These are phyloP conservation scores for Sipha maydis DNA, from an alignment of 2,888 invertebrate genomes.

Conservation along the genomic window DNA sequence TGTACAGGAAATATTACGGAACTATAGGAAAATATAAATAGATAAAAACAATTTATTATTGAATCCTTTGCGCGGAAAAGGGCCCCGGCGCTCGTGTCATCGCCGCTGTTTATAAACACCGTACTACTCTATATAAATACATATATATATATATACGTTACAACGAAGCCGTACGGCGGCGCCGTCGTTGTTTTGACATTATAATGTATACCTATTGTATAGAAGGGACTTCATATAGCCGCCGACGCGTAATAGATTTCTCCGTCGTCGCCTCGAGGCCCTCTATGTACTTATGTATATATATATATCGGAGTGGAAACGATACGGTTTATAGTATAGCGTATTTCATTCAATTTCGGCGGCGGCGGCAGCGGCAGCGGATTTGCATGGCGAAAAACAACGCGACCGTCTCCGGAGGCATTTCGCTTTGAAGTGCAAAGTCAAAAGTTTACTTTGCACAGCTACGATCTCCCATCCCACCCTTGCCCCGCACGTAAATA, in stretches of 20 bases:
- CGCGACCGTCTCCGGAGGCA: conserved; percentile 23
- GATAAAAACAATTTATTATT: too few species aligned
- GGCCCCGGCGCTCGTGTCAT: too few species aligned
- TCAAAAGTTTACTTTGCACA: conserved; percentile 11
- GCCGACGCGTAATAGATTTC: conserved; percentile 30
- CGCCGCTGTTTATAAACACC: too few species aligned
- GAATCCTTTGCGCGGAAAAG: too few species aligned
- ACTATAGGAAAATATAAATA: too few species aligned
- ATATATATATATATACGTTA: too few species aligned
- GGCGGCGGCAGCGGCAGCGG: neutral
- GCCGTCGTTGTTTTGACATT: conserved; percentile 13
- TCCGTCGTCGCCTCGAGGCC: neutral
- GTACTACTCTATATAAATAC: too few species aligned
- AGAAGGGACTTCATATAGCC: neutral
- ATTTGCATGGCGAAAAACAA: conserved; percentile 35
- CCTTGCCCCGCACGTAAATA: neutral
- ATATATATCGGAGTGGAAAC: neutral
- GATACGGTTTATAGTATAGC: neutral
- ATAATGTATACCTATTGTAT: neutral
- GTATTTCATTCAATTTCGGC: conserved; percentile 7
- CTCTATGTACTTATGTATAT: neutral
- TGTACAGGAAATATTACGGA: too few species aligned
- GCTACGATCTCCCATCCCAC: neutral
- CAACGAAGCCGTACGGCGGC: neutral
- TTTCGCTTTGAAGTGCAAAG: conserved; percentile 40